A percentile compares a stretch with the other conserved stretches of the same genome.
phyloP scores from a whole-genome alignment of 2,113 vertebrate genomes.

The Glareola pratincola region DNA sequence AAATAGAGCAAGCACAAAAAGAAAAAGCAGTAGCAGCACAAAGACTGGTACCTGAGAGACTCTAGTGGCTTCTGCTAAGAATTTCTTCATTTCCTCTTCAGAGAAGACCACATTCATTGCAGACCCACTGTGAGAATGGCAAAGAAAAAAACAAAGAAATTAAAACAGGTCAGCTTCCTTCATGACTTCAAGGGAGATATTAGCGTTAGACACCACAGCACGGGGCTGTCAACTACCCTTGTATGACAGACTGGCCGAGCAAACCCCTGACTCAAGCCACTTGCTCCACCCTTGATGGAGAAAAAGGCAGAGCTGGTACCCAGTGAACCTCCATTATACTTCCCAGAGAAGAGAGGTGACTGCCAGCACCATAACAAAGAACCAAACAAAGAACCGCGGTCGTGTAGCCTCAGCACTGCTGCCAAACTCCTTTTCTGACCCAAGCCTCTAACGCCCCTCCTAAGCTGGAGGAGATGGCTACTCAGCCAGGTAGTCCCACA shows the following conservation, averaged over 20 bases:
- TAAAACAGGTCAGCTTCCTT: neutral
- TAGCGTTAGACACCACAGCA: neutral
- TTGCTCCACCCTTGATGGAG: neutral
- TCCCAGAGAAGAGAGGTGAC: neutral
- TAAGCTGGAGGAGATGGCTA: neutral
- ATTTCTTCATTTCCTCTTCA: slow-evolving; percentile 92
- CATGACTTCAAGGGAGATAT: neutral
- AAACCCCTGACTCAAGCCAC: neutral
- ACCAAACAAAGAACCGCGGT: neutral
- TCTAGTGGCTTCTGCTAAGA: slow-evolving; percentile 90
- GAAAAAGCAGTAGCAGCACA: neutral
- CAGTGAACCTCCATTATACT: neutral
- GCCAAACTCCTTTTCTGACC: neutral
- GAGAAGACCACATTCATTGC: slow-evolving; percentile 92
- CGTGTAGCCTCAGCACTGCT: neutral
- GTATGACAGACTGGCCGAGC: neutral
- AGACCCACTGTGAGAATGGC: slow-evolving; percentile 80
- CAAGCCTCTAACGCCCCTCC: neutral
- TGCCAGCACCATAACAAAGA: neutral
- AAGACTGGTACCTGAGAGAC: slow-evolving; percentile 87
- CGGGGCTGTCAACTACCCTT: neutral
- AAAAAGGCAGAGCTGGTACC: neutral
- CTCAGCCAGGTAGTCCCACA: neutral
- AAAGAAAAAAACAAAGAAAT: neutral
- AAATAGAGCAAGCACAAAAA: neutral